Conservation (phyloP, 2,888 invertebrate species). For the Netelia melanura region DNA sequence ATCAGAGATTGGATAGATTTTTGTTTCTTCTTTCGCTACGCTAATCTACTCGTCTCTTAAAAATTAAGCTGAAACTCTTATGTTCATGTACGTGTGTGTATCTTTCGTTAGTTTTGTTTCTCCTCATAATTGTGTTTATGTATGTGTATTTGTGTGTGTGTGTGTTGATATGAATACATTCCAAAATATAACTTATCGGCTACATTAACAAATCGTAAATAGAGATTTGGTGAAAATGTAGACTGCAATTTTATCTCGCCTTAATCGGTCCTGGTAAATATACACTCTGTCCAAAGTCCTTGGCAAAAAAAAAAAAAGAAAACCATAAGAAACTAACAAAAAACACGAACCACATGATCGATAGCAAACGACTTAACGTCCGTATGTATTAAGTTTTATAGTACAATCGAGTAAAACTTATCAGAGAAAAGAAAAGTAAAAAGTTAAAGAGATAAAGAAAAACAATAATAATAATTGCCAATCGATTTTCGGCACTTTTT, state of each 20-base stretch:
- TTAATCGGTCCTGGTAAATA: slow-evolving; percentile 73
- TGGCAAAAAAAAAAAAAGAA: slow-evolving; percentile 75
- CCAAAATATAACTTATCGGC: slow-evolving; percentile 77
- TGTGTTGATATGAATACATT: slow-evolving; percentile 79
- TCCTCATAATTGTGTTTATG: neutral
- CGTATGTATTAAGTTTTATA: slow-evolving; percentile 42
- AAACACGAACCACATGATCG: neutral
- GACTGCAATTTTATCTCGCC: slow-evolving; percentile 66
- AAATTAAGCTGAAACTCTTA: slow-evolving; percentile 58
- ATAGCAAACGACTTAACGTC: slow-evolving; percentile 10
- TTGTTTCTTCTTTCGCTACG: slow-evolving; percentile 23
- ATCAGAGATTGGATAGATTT: slow-evolving; percentile 37
- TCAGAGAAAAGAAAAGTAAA: slow-evolving; percentile 2
- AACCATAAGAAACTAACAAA: slow-evolving; percentile 2
- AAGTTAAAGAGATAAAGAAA: too few relatives aligned
- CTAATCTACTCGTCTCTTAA: slow-evolving; percentile 44
- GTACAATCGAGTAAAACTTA: slow-evolving; percentile 37
- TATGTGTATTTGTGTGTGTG: neutral
- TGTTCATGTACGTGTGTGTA: slow-evolving; percentile 18
- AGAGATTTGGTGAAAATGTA: slow-evolving; percentile 72
- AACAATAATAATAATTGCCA: slow-evolving; percentile 25
- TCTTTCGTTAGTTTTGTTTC: neutral
- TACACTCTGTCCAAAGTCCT: slow-evolving; percentile 79
- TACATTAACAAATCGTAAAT: slow-evolving; percentile 72
- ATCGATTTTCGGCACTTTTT: slow-evolving; percentile 14